Conservation (phyloP, 2,797 vertebrate species). For the Varecia variegata region DNA sequence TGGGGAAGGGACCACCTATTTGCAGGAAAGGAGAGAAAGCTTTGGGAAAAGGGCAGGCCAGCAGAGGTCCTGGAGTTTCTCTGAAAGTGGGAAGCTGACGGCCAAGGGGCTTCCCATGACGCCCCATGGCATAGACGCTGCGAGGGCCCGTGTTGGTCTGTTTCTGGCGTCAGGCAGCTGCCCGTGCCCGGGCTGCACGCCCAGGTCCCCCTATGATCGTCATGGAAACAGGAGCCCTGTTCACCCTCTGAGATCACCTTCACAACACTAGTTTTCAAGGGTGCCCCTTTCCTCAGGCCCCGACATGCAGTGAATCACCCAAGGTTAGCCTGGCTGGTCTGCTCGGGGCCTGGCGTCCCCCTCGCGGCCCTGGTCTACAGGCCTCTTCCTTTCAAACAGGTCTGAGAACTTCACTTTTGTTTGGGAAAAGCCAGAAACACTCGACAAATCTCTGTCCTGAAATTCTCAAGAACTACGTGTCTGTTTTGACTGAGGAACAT, state of each 20-base stretch:
- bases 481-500: not conserved
- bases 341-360: not conserved
- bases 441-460: not conserved
- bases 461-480: not conserved
- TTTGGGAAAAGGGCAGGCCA: not conserved
- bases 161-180: not conserved
- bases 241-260: not conserved
- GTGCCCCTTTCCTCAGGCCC: not conserved
- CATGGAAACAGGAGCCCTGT: not conserved
- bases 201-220: fast-evolving
- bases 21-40: not conserved
- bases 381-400: not conserved
- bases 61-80: not conserved
- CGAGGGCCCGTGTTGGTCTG: not conserved
- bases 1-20: not conserved
- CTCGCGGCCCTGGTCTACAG: not conserved
- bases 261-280: not conserved
- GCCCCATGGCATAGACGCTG: not conserved
- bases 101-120: too few species aligned
- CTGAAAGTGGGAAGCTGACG: too few species aligned
- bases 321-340: not conserved
- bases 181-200: fast-evolving
- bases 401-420: not conserved
- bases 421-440: constrained; percentile 9
- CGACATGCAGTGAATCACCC: too few species aligned